Evolutionary conservation across 2,888 invertebrate genomes (phyloP).

Genomic region (Zele albiditarsus): DNA sequence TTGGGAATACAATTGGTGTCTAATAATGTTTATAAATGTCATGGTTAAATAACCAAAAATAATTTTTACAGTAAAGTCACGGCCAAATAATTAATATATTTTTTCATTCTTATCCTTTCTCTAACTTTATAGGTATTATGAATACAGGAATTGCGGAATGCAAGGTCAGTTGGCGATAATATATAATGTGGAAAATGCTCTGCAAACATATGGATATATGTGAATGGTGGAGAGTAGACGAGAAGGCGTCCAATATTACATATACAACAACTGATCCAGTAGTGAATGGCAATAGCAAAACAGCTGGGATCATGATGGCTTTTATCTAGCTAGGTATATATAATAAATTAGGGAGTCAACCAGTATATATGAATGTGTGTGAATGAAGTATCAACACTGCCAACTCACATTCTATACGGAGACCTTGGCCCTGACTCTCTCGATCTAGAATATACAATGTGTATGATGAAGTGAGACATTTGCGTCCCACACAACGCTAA

Average conservation of each 20-base stretch:
- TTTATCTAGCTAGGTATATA: neutral
- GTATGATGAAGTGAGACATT: too few relatives aligned
- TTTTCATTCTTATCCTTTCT: neutral
- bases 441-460: neutral
- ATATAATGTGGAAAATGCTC: constrained; percentile 7
- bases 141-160: neutral
- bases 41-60: neutral
- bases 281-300: neutral
- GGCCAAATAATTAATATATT: neutral
- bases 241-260: constrained; percentile 16
- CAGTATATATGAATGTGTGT: neutral
- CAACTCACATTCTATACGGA: neutral
- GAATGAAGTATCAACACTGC: neutral
- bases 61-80: neutral
- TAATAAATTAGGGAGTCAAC: constrained; percentile 4
- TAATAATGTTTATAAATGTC: neutral
- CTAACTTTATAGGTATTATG: neutral
- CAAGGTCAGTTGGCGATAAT: neutral
- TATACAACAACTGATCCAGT: neutral
- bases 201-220: constrained; percentile 23
- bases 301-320: neutral
- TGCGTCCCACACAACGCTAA: too few relatives aligned
- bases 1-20: too few relatives aligned
- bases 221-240: constrained; percentile 7
- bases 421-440: constrained; percentile 33